These are phyloP conservation scores for Eupleurogrammus muticus DNA, from an alignment of 2,797 vertebrate genomes.

Conservation along the genomic window DNA sequence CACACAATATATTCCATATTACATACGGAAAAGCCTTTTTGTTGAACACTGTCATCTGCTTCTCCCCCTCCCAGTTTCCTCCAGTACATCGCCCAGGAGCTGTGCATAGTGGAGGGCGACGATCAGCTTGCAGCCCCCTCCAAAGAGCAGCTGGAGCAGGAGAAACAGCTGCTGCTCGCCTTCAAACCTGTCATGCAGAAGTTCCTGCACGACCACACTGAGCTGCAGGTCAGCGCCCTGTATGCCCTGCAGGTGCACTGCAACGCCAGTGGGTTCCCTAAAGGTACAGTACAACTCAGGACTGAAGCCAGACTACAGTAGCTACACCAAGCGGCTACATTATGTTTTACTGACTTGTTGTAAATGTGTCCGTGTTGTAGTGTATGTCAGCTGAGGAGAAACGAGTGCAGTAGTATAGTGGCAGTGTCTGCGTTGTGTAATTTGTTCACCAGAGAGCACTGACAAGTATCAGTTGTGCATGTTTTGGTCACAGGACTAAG, in stretches of 20 bases:
- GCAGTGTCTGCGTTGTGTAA: too few species aligned
- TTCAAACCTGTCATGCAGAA: slow-evolving; percentile 99
- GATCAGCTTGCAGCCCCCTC: slow-evolving; percentile 92
- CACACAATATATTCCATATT: too few species aligned
- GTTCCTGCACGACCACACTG: slow-evolving; percentile 97
- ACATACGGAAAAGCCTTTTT: too few species aligned
- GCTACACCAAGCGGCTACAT: too few species aligned
- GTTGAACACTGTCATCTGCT: not conserved
- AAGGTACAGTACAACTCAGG: slow-evolving; percentile 84
- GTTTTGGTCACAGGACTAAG: too few species aligned
- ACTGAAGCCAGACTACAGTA: not conserved
- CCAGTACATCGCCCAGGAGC: slow-evolving; percentile 97
- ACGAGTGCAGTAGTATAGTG: too few species aligned
- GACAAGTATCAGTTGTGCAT: too few species aligned
- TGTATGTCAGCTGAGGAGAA: too few species aligned
- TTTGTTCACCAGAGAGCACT: too few species aligned
- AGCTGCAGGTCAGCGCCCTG: slow-evolving; percentile 98
- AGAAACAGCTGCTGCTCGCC: slow-evolving; percentile 94
- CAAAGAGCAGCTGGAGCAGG: slow-evolving; percentile 96
- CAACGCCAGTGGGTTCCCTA: slow-evolving; percentile 92
- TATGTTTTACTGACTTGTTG: too few species aligned
- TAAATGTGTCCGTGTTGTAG: too few species aligned
- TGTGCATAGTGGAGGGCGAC: slow-evolving; percentile 88
- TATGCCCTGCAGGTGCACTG: slow-evolving; percentile 99
- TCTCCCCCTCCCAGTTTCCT: slow-evolving; percentile 86